These are phyloP conservation scores for Philotrypesis tridentata DNA, from an alignment of 1,140 invertebrate genomes.

Conservation along the genomic window DNA sequence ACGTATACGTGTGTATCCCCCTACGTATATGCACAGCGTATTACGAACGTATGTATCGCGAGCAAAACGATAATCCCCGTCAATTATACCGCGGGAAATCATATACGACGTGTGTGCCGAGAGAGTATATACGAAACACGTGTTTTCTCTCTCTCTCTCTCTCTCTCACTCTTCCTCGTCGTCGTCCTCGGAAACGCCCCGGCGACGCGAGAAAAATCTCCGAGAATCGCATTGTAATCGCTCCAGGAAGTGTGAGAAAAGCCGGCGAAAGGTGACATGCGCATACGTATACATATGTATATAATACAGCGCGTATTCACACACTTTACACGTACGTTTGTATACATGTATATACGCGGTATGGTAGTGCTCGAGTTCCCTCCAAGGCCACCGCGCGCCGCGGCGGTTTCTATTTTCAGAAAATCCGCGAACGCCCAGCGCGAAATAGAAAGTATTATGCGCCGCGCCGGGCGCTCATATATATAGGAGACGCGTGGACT, in stretches of 20 bases:
- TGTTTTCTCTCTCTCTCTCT: not conserved
- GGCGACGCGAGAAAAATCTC: not conserved
- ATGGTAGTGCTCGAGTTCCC: conserved; percentile 14
- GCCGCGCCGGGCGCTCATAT: too few relatives aligned
- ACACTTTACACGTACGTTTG: too few relatives aligned
- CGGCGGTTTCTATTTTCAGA: conserved; percentile 50
- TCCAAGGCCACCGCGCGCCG: conserved; percentile 21
- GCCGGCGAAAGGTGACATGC: conserved; percentile 13
- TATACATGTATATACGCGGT: conserved; percentile 4
- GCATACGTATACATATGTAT: conserved; percentile 27
- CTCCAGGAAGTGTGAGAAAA: conserved; percentile 20
- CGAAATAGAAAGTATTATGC: conserved; percentile 50
- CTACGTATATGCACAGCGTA: not conserved
- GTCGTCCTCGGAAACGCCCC: not conserved
- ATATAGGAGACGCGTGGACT: too few relatives aligned
- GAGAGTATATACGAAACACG: not conserved
- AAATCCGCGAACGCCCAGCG: conserved; percentile 37
- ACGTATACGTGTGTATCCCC: too few relatives aligned
- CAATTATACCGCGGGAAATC: not conserved
- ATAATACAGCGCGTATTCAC: too few relatives aligned
- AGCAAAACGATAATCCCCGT: not conserved
- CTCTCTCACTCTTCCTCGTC: too few relatives aligned
- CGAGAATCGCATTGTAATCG: not conserved
- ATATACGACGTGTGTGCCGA: not conserved
- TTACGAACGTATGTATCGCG: not conserved